Conservation (phyloP, 2,113 vertebrate genomes). For the Muscicapa adusta region DNA sequence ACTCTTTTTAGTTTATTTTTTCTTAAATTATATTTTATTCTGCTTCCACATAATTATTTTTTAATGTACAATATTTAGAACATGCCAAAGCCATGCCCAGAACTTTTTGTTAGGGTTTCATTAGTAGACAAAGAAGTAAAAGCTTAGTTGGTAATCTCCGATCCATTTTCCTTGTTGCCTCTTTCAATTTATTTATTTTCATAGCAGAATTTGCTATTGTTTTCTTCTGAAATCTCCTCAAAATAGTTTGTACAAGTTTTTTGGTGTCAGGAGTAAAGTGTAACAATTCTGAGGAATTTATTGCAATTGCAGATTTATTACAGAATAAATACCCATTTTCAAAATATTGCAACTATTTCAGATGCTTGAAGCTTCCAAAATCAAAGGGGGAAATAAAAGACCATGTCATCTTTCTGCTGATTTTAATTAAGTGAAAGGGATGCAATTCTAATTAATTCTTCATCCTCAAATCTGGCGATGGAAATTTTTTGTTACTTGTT, state of each 20-base stretch:
- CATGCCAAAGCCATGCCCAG: background rate
- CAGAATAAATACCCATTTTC: background rate
- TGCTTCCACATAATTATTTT: background rate
- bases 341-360: background rate
- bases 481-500: background rate
- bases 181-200: background rate
- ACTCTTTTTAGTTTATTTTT: background rate
- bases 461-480: background rate
- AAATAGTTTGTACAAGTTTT: background rate
- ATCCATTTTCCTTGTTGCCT: background rate
- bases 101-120: background rate
- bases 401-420: background rate
- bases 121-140: background rate
- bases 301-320: background rate
- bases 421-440: conserved; percentile 6
- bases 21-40: background rate
- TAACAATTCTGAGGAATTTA: background rate
- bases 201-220: background rate
- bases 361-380: background rate
- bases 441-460: background rate
- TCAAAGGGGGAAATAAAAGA: background rate
- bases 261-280: background rate
- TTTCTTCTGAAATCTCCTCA: background rate
- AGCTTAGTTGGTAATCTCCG: background rate
- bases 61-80: background rate